Conservation (phyloP, 2,888 invertebrate species). For the Heteromyza rotundicornis region DNA sequence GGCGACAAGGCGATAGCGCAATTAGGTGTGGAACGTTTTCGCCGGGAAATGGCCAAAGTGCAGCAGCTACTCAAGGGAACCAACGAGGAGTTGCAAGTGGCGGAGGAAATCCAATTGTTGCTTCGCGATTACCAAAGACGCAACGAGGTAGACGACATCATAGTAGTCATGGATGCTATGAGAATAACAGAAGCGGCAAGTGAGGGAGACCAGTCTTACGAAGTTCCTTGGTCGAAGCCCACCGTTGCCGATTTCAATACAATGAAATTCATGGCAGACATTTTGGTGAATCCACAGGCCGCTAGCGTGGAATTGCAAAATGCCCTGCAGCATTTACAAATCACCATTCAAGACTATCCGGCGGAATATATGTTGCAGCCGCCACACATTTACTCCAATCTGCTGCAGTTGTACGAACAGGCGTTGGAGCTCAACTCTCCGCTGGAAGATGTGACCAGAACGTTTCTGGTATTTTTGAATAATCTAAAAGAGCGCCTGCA, state of each 20-base stretch:
- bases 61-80: slow-evolving; percentile 35
- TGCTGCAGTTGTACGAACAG: slow-evolving; percentile 43
- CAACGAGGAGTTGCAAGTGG: slow-evolving; percentile 33
- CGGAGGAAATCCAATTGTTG: slow-evolving; percentile 38
- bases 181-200: slow-evolving; percentile 18
- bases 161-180: slow-evolving; percentile 24
- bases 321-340: slow-evolving; percentile 45
- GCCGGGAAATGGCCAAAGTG: slow-evolving; percentile 52
- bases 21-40: slow-evolving; percentile 42
- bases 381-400: slow-evolving; percentile 52
- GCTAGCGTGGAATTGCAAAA: slow-evolving; percentile 39
- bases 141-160: slow-evolving; percentile 14
- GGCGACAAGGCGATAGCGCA: slow-evolving; percentile 38
- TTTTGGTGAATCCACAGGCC: slow-evolving; percentile 29
- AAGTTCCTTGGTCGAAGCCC: slow-evolving; percentile 51
- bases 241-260: slow-evolving; percentile 47
- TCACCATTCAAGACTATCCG: slow-evolving; percentile 57
- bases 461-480: slow-evolving; percentile 38
- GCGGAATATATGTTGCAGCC: slow-evolving; percentile 58
- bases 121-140: not conserved
- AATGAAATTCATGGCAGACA: slow-evolving; percentile 46
- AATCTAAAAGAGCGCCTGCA: slow-evolving; percentile 40
- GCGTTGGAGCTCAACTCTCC: slow-evolving; percentile 10
- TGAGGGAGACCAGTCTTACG: slow-evolving; percentile 37
- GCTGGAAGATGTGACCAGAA: slow-evolving; percentile 36